phyloP scores from a whole-genome alignment of 2,888 invertebrate species.

The Portevinia maculata region DNA sequence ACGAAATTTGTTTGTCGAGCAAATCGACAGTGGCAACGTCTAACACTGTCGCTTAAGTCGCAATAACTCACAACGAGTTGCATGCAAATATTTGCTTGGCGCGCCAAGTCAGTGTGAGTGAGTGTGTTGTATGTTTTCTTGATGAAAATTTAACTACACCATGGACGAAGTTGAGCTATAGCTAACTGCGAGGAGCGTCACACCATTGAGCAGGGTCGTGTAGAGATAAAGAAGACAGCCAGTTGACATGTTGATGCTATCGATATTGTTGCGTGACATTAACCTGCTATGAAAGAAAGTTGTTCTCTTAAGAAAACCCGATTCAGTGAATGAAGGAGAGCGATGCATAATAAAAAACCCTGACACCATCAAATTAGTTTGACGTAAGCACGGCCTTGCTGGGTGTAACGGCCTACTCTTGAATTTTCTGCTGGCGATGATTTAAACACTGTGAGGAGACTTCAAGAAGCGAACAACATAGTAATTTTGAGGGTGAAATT shows the following conservation, averaged over 20 bases:
- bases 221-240: conserved; percentile 37
- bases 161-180: not conserved
- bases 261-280: conserved; percentile 63
- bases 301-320: not conserved
- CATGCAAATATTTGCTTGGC: conserved; percentile 43
- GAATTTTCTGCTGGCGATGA: conserved; percentile 9
- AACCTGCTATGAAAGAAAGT: conserved; percentile 3
- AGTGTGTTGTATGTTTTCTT: conserved; percentile 30
- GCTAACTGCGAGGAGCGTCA: not conserved
- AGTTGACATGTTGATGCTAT: conserved; percentile 60
- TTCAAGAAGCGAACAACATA: not conserved
- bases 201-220: conserved; percentile 12
- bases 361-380: conserved; percentile 42
- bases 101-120: not conserved
- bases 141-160: not conserved
- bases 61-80: conserved; percentile 28
- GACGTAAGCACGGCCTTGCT: conserved; percentile 58
- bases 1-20: conserved; percentile 33
- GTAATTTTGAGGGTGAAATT: conserved; percentile 6
- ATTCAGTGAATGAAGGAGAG: not conserved
- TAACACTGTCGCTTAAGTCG: conserved; percentile 41
- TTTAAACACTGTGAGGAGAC: not conserved
- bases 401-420: conserved; percentile 11
- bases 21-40: conserved; percentile 25
- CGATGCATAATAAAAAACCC: not conserved